Base-by-base conservation (phyloP, 30 jellyfish, hydroid and myxozoan genomes). In the Cassiopea xamachana region DNA sequence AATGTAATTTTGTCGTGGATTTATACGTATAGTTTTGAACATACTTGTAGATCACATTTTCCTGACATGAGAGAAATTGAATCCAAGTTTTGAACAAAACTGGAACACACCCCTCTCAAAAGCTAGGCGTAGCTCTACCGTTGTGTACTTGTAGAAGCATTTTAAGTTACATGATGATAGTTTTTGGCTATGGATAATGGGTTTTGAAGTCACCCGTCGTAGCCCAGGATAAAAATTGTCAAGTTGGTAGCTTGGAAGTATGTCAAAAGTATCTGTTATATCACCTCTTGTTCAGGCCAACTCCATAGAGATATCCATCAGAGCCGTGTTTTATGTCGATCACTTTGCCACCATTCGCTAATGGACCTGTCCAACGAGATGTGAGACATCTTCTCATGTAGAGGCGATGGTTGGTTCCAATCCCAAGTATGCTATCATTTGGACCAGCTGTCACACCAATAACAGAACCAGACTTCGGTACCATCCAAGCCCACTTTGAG, bases 301-400 rank as follows among this genome's bases (percentile, higher is more conserved):
- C 78, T 50, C 92, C 92, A 72, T 84, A 84, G 12, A 84, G 85
- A 84, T 48, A 72, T 7, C 92, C 92, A 72, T 71, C 85, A n/a
- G 85, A 49, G 2, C 79, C 85, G n/a, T 39, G n/a, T 14, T 39
- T 48, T 46, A 84, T 60, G 79, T 84, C 92, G 15, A 71, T 74
- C 5, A 58, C 48, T 43, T 16, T 19, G 12, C 92, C 77, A 50
- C 85, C 50, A 69, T 84, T 58, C 18, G 1, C 1, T 60, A 84
- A 62, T 5, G 92, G 92, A 19, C 86, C 92, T 7, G 15, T 4
- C 92, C 92, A 84, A 51, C 70, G 68, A 48, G 78, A 47, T 60
- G 76, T 12, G 77, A 69, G 47, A 50, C 86, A 13, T 16, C 46
- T 50, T 71, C 76, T 84, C 39, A 46, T 48, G 62, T 84, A 84